Evolutionary conservation across 1,140 invertebrate genomes (phyloP).

Genomic region (Fopius arisanus): DNA sequence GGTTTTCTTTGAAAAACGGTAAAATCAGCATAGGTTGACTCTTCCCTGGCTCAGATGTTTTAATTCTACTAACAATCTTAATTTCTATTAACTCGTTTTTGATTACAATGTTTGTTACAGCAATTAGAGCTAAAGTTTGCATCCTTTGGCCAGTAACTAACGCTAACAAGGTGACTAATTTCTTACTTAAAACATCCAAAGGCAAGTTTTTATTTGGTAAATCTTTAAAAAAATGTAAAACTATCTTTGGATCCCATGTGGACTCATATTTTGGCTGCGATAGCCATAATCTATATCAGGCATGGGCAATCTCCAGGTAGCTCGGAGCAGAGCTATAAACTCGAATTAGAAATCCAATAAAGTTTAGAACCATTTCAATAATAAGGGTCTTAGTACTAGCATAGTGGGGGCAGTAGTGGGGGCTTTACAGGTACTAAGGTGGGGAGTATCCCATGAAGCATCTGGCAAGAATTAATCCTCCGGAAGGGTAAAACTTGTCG

Average conservation of each 20-base stretch:
- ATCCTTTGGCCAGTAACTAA: constrained; percentile 16
- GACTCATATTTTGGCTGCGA: background rate
- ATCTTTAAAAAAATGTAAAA: constrained; percentile 32
- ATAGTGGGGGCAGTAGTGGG: no score
- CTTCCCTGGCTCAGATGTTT: constrained; percentile 11
- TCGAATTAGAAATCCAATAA: no score
- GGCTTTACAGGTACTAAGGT: no score
- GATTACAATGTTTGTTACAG: constrained; percentile 20
- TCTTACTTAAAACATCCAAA: constrained; percentile 2
- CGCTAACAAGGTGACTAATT: constrained; percentile 12
- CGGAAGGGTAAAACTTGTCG: no score
- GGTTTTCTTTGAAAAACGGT: constrained; percentile 11
- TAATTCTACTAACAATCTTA: constrained; percentile 25
- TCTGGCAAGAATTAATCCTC: no score
- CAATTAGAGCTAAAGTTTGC: constrained; percentile 27
- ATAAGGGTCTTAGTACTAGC: no score
- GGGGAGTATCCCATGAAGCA: no score
- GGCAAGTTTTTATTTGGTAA: constrained; percentile 20
- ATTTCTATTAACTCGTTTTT: no score
- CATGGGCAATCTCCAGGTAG: no score
- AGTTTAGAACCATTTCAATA: no score
- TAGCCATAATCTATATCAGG: no score
- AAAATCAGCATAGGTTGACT: constrained; percentile 21
- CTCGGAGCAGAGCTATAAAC: no score
- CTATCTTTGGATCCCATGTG: constrained; percentile 37